phyloP scores from a whole-genome alignment of 1,140 invertebrate species.

The Drosophila arizonae region DNA sequence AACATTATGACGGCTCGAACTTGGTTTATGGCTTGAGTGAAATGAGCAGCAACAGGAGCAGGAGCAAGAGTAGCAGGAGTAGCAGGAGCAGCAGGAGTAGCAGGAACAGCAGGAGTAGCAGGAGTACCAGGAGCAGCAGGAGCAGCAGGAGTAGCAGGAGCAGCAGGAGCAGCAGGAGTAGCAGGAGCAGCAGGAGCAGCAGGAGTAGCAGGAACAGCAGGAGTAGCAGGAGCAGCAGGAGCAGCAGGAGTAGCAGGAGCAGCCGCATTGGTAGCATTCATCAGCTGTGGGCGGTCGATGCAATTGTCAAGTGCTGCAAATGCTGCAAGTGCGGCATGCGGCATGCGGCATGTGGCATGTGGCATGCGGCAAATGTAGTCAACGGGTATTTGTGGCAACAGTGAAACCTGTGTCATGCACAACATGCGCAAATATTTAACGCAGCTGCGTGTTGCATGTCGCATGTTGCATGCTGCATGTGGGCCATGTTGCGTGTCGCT shows the following conservation, averaged over 20 bases:
- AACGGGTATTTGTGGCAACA: constrained; percentile 15
- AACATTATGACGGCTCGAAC: constrained; percentile 46
- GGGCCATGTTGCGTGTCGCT: constrained; percentile 11
- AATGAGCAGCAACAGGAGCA: constrained; percentile 19
- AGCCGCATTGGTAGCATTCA: background rate
- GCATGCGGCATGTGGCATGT: constrained; percentile 8
- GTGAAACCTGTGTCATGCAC: constrained; percentile 33
- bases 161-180: too few species aligned
- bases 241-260: too few species aligned
- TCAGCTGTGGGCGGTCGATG: constrained; percentile 12
- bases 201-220: background rate
- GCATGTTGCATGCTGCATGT: constrained; percentile 7
- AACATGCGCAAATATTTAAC: constrained; percentile 39
- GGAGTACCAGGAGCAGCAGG: background rate
- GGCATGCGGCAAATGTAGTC: constrained; percentile 12
- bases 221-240: too few species aligned
- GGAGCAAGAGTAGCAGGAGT: too few species aligned
- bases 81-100: too few species aligned
- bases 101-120: too few species aligned
- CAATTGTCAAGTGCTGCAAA: constrained; percentile 22
- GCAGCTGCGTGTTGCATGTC: constrained; percentile 14
- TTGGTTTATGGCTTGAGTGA: constrained; percentile 40
- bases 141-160: constrained; percentile 1
- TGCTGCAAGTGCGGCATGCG: background rate
- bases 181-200: constrained; percentile 3